These are phyloP conservation scores for Danio albolineatus DNA, from an alignment of 2,797 vertebrate species.

Conservation along the genomic window DNA sequence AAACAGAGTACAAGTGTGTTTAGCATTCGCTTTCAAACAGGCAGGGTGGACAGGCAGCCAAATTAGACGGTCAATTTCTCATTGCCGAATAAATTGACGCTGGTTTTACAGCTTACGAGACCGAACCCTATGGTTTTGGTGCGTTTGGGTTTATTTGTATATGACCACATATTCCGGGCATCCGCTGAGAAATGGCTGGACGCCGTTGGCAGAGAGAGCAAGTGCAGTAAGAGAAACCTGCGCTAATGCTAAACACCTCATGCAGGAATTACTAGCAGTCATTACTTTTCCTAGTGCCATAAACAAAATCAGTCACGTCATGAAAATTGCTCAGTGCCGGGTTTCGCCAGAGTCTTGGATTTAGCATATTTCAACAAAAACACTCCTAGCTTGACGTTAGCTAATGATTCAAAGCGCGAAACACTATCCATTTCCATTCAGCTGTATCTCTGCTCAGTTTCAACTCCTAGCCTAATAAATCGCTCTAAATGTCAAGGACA, in stretches of 20 bases:
- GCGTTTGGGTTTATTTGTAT: conserved; percentile 39
- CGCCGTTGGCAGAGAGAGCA: conserved; percentile 14
- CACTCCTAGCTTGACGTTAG: not conserved
- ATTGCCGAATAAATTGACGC: conserved; percentile 36
- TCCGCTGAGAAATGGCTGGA: conserved; percentile 12
- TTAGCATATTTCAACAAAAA: conserved; percentile 39
- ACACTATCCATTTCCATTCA: not conserved
- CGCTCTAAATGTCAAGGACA: not conserved
- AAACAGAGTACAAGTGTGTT: conserved; percentile 43
- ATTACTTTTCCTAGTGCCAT: conserved; percentile 18
- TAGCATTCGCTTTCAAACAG: conserved; percentile 45
- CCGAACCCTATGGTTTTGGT: conserved; percentile 39
- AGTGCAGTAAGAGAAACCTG: conserved; percentile 29
- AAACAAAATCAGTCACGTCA: conserved; percentile 41
- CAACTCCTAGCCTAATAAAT: conserved; percentile 20
- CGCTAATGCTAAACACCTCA: conserved; percentile 27
- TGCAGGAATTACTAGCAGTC: not conserved
- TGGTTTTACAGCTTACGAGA: conserved; percentile 46
- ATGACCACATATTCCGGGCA: conserved; percentile 53
- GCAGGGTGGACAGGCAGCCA: conserved; percentile 5
- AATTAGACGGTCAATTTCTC: conserved; percentile 43
- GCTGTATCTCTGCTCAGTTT: conserved; percentile 28
- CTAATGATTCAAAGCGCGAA: not conserved
- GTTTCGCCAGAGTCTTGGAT: conserved; percentile 13
- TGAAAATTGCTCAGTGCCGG: not conserved